Evolutionary conservation across 2,113 vertebrate species (phyloP), one percentile per base, ranked within the genome.

Genomic region (Hucho hucho): DNA sequence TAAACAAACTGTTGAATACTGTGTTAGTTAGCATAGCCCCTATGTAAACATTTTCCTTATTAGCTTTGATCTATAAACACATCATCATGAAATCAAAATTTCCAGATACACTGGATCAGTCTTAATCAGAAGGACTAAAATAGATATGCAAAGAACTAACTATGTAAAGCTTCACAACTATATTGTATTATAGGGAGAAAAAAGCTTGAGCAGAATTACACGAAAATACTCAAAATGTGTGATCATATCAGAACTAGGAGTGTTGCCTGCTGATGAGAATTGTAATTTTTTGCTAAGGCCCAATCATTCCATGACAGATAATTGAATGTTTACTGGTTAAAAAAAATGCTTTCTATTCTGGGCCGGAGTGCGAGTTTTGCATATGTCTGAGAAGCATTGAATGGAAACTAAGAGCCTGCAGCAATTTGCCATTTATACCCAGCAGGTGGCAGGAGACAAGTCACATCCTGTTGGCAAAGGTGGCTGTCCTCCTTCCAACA

Each of bases 381-480:
- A 11, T 43, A 74, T 64, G 67, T 13, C 64, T 77, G 74, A 79
- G 70, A 73, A 65, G 65, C 63, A 72, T 69, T n/a, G 56, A 43
- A 12, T 74, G 53, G 24, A 63, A 68, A 71, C 7, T 13, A 65
- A 56, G 47, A 59, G 56, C 76, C 69, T 68, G 28, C 46, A 65
- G 73, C 65, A 46, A 71, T 63, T 63, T 75, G 58, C 80, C 79
- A 76, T 26, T 77, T 75, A 46, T 74, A 75, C 69, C 63, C 73
- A 84, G 74, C 80, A 80, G 75, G 66, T 84, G 80, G 70, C 72
- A 73, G 64, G 67, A 68, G 47, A 81, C 73, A 65, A 79, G 83
- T 83, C 73, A 69, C 74, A 74, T 80, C 72, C 76, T 59, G 69
- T 68, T 80, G 76, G 71, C 79, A 80, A 73, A 75, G 24, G 22